Evolutionary conservation across 2,888 invertebrate species (phyloP), one percentile per base, ranked within the genome.

Genomic region (Ligdia adustata): DNA sequence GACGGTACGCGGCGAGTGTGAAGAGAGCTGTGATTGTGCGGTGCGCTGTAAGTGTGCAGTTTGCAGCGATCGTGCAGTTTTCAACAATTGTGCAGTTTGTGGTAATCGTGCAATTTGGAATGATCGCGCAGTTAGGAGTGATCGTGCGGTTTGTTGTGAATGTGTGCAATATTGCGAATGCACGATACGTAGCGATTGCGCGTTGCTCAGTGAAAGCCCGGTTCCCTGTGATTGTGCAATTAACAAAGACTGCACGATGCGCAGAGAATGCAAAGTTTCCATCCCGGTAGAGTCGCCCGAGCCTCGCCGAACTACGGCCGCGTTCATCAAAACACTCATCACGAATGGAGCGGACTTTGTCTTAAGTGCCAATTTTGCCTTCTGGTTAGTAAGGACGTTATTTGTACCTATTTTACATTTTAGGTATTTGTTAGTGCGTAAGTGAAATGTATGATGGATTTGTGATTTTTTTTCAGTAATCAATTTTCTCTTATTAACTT

Each of bases 351-450:
- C 80, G 77, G 75, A 79, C 77, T 81, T 79, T 75, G 83, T 84
- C 74, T 74, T 83, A 86, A 90, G 91, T 91, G 91, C 91, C 91
- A 91, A 91, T 90, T 85, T 90, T 91, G 91, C 91, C 91, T 90
- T 90, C 85, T 87, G 85, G 85, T 81, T 88, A 80, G 83, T 90
- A 79, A 88, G 90, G 86, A 89, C 87, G 80, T 86, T 87, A 70
- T 87, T 88, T 85, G 75, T 87, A 90, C 87, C 88, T 88, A 88
- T 84, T 66, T 69, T 89, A 86, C 82, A 82, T 71, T 78, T 86
- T 85, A 89, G 87, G 85, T 88, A 88, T 82, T 69, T 80, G 66
- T 74, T 88, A 88, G 89, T 84, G 70, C 79, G 85, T 88, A 89
- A 88, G 88, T 79, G 82, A 79, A 80, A 54, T 64, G 78, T 80